Percentiles rank a stretch among this genome's conserved stretches.
Conservation (phyloP, 2,113 vertebrate species). For the Heteronetta atricapilla region DNA sequence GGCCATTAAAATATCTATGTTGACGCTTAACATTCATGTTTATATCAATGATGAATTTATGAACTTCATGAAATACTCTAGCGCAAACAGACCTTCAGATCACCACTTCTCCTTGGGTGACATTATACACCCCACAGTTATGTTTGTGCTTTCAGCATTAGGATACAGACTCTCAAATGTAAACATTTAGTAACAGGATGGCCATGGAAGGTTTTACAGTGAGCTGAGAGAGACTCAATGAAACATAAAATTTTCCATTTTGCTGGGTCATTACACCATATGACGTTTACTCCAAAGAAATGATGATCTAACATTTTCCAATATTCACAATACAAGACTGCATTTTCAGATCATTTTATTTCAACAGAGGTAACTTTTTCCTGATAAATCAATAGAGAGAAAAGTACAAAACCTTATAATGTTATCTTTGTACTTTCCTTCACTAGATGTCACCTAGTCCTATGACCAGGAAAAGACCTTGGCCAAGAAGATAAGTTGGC, state of each 20-base stretch:
- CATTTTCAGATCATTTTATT: neutral
- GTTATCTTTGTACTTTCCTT: neutral
- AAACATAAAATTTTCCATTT: neutral
- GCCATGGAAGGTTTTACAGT: neutral
- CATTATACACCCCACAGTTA: neutral
- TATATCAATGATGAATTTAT: neutral
- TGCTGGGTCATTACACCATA: neutral
- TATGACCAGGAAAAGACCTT: neutral
- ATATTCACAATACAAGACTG: neutral
- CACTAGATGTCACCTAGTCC: slow-evolving; percentile 8
- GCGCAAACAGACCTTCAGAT: neutral
- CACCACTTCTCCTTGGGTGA: neutral
- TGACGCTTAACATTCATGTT: neutral
- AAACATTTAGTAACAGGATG: neutral
- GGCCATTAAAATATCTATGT: neutral
- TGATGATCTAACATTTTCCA: neutral
- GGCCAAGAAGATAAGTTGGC: neutral
- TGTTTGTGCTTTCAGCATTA: neutral
- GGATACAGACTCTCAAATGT: neutral
- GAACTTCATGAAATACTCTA: neutral
- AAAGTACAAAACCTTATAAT: neutral
- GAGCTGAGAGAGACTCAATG: neutral
- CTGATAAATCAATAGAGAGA: neutral
- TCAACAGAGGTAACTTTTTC: neutral
- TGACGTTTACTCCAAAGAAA: neutral